A percentile compares a stretch with the other conserved stretches of the same genome.
Evolutionary conservation across 2,797 vertebrate species (phyloP).

Genomic region (Scolopax bukidnonensis): DNA sequence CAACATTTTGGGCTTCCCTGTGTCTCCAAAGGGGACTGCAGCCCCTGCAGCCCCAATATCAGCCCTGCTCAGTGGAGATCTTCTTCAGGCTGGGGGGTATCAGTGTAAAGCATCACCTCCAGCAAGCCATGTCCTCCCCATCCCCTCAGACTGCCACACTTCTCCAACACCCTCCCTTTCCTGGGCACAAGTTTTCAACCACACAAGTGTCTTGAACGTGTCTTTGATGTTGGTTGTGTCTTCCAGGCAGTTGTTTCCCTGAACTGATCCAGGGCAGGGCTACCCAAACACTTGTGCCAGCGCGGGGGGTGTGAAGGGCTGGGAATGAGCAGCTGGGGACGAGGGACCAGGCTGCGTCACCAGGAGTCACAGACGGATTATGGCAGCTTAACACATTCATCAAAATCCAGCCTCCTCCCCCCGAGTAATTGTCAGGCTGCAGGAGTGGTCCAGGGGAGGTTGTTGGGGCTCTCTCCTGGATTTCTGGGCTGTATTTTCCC

Average conservation of each 20-base stretch:
- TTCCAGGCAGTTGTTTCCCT: background rate
- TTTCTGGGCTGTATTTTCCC: background rate
- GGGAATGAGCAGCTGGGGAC: slow-evolving; percentile 16
- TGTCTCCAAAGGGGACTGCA: background rate
- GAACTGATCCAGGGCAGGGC: background rate
- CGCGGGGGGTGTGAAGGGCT: background rate
- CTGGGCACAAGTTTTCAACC: background rate
- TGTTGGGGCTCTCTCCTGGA: background rate
- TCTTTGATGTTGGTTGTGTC: background rate
- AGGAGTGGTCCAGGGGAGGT: background rate
- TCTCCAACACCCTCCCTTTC: background rate
- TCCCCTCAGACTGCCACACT: background rate
- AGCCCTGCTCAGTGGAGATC: background rate
- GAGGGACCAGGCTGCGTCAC: background rate
- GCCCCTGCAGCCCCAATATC: background rate
- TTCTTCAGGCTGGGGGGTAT: background rate
- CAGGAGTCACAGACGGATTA: background rate
- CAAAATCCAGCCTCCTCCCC: background rate
- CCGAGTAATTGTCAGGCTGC: background rate
- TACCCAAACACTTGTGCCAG: background rate
- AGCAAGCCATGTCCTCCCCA: background rate
- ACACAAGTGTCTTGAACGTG: background rate
- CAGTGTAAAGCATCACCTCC: background rate
- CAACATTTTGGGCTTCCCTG: background rate
- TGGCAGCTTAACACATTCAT: background rate